A percentile compares a stretch with the other conserved stretches of the same genome.
Conservation (phyloP, 2,113 vertebrate genomes). For the Oxyruncus cristatus region DNA sequence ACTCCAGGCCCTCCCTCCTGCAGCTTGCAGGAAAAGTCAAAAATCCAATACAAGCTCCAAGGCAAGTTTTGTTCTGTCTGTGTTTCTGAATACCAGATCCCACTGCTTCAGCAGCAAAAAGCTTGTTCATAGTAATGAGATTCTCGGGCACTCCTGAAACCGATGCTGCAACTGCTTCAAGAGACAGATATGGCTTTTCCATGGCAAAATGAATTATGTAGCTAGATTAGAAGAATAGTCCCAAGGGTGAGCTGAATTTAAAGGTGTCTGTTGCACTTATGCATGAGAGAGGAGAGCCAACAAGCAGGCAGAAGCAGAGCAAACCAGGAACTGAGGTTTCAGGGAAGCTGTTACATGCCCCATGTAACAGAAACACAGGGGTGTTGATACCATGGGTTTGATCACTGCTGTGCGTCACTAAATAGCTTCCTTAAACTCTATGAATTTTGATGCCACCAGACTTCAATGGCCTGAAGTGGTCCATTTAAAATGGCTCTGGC, state of each 20-base stretch:
- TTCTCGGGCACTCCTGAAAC: not conserved
- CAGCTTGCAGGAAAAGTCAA: not conserved
- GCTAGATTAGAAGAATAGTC: not conserved
- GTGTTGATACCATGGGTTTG: not conserved
- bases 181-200: not conserved
- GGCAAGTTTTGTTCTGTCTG: not conserved
- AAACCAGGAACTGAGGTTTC: not conserved
- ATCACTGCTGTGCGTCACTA: not conserved
- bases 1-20: not conserved
- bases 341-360: not conserved
- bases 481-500: not conserved
- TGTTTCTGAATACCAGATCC: not conserved
- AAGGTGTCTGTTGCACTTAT: not conserved
- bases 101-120: not conserved
- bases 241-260: not conserved
- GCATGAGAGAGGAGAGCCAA: not conserved
- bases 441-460: accelerated
- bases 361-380: not conserved
- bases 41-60: not conserved
- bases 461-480: not conserved
- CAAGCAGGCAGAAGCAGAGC: not conserved
- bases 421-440: not conserved
- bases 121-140: not conserved
- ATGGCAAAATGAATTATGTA: not conserved
- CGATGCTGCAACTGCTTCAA: not conserved